phyloP scores from a whole-genome alignment of 2,113 vertebrate species.

The Malurus melanocephalus region DNA sequence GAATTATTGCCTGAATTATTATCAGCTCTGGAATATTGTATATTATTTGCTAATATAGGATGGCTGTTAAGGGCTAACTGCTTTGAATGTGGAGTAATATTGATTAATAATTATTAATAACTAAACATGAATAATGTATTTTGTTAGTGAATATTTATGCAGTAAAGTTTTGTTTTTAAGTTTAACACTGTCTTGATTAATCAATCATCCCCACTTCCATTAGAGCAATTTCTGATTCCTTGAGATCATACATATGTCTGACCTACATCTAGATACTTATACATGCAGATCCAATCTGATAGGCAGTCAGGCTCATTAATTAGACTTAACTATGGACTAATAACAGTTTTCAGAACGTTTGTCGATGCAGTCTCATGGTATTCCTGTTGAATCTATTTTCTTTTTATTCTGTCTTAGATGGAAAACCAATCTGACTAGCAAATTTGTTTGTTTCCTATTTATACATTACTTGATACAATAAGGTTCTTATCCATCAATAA shows the following conservation, averaged over 20 bases:
- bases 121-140: background rate
- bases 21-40: background rate
- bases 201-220: background rate
- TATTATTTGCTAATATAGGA: background rate
- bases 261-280: background rate
- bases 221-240: background rate
- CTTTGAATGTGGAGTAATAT: background rate
- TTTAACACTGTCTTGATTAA: constrained; percentile 17
- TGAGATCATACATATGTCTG: background rate
- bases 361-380: background rate
- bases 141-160: background rate
- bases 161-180: constrained; percentile 45
- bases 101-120: background rate
- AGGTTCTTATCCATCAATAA: background rate
- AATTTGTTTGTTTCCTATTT: background rate
- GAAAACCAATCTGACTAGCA: background rate
- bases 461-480: background rate
- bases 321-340: background rate
- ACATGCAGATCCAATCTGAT: background rate
- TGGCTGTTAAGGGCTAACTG: background rate
- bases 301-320: background rate
- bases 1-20: background rate
- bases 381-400: background rate
- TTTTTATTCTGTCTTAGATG: background rate
- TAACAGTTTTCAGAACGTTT: background rate